Percentiles rank a stretch among this genome's conserved stretches.
Conservation (phyloP, 2,113 vertebrate genomes). For the Megaptera novaeangliae region DNA sequence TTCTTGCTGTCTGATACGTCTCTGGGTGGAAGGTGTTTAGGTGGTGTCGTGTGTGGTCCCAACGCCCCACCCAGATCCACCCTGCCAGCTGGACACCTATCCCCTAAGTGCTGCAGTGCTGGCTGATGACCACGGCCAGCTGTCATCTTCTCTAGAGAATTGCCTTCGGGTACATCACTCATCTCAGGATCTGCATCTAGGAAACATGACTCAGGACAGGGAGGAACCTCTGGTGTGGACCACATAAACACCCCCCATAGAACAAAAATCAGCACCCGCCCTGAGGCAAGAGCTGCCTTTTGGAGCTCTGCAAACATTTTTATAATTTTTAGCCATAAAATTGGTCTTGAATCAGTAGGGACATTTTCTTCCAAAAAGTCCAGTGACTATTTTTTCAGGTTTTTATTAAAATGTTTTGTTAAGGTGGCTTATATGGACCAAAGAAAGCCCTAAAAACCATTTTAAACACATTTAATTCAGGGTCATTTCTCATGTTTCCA, state of each 20-base stretch:
- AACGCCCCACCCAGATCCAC: accelerated
- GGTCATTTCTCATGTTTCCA: constrained; percentile 55
- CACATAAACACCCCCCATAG: neutral
- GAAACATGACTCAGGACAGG: neutral
- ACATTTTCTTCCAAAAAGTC: neutral
- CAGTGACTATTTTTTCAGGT: neutral
- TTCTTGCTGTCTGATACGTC: neutral
- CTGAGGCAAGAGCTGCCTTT: neutral
- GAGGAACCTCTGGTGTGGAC: neutral
- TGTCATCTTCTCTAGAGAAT: neutral
- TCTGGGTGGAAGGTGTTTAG: neutral
- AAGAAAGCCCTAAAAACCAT: constrained; percentile 44
- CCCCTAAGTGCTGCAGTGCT: no score
- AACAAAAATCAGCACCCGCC: neutral
- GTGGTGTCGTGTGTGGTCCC: neutral
- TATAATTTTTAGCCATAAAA: neutral
- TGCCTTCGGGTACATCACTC: no score
- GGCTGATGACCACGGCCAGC: neutral
- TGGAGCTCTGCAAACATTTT: neutral
- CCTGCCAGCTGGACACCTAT: neutral
- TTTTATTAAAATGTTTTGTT: constrained; percentile 58
- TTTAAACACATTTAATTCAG: constrained; percentile 55
- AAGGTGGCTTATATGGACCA: neutral
- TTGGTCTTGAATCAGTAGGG: neutral
- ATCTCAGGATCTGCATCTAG: neutral